Percentiles rank a stretch among this genome's conserved stretches.
Conservation (phyloP, 1,140 invertebrate genomes). For the Bombus huntii region DNA sequence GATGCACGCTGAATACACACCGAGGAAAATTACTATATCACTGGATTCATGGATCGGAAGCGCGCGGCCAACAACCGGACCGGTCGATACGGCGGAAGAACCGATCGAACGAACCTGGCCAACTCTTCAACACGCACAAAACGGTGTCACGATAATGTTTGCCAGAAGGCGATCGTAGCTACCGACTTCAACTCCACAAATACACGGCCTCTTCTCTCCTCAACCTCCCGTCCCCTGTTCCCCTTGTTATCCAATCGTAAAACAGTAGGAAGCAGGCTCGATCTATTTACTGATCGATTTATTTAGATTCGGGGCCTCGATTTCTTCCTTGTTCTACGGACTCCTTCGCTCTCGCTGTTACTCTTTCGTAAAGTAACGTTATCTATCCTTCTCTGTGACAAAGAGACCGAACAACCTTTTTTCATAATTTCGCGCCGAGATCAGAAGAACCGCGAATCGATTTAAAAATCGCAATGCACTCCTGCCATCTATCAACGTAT, state of each 20-base stretch:
- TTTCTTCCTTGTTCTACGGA: conserved; percentile 63
- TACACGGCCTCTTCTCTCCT: conserved; percentile 65
- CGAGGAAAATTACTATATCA: conserved; percentile 39
- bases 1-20: conserved; percentile 43
- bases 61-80: conserved; percentile 2
- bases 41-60: conserved; percentile 43
- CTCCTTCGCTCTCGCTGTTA: not conserved
- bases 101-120: conserved; percentile 35
- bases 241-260: conserved; percentile 56
- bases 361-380: conserved; percentile 1
- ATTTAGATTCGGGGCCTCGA: conserved; percentile 80
- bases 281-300: conserved; percentile 83
- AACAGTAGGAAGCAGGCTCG: conserved; percentile 68
- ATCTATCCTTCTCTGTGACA: not conserved
- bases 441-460: not conserved
- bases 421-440: conserved; percentile 14
- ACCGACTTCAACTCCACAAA: conserved; percentile 71
- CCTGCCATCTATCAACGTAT: not conserved
- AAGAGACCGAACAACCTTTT: not conserved
- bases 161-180: conserved; percentile 77
- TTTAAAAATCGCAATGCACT: not conserved
- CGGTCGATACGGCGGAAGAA: conserved; percentile 39
- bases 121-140: conserved; percentile 67
- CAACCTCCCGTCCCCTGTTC: conserved; percentile 25
- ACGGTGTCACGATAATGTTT: conserved; percentile 81